phyloP scores from a whole-genome alignment of 2,113 vertebrate genomes.

The Emydura subglobosa region DNA sequence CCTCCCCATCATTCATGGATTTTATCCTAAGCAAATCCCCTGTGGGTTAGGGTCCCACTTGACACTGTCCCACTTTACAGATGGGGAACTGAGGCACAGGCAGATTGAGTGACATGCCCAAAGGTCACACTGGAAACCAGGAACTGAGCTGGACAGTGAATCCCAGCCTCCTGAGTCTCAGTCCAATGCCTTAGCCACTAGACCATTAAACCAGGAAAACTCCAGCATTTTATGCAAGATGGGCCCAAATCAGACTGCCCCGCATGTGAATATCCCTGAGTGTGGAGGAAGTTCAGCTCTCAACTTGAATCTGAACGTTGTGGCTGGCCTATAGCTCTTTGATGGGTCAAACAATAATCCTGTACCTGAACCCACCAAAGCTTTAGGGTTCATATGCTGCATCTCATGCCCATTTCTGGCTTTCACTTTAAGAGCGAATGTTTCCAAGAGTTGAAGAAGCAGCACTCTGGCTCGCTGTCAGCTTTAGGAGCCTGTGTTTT shows the following conservation, averaged over 20 bases:
- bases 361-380: background rate
- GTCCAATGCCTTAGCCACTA: background rate
- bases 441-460: slow-evolving; percentile 16
- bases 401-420: background rate
- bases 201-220: background rate
- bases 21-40: background rate
- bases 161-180: background rate
- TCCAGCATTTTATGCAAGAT: background rate
- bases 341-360: background rate
- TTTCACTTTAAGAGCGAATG: background rate
- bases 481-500: background rate
- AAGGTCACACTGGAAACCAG: background rate
- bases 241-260: background rate
- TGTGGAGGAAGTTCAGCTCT: background rate
- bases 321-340: background rate
- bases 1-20: background rate
- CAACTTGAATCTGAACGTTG: background rate
- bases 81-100: background rate
- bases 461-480: slow-evolving; percentile 9
- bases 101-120: rapidly evolving
- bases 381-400: background rate
- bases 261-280: background rate
- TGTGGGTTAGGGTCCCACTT: background rate
- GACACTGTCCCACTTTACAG: background rate
- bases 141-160: background rate